Base-by-base conservation (phyloP, 1,140 invertebrate species). In the Cepaea nemoralis region DNA sequence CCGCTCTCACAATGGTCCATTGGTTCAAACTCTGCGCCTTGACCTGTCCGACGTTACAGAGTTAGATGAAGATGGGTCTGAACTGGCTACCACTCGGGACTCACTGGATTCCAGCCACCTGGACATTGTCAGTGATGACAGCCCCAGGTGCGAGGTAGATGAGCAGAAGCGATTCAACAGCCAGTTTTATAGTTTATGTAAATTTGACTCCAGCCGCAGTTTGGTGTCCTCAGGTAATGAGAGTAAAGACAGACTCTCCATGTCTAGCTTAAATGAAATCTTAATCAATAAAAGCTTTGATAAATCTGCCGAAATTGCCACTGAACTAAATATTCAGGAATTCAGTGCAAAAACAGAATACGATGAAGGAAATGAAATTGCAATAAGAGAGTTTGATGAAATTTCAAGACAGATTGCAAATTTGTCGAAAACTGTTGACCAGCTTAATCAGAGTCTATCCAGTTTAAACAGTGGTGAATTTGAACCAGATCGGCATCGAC, bases 341-440 rank as follows among this genome's bases (percentile, higher is more conserved):
- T 24, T 39, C 35, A 71, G 24, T 27, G 0, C 16, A 1, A n/a
- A 39, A 12, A 14, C 0, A 55, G 45, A 35, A 75, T 50, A 55
- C 35, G n/a, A 31, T 69, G 75, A 59, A 37, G 75, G 66, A 55
- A 74, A 82, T 48, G 37, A 82, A 39, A 74, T 69, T 33, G 82
- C 80, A 16, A 73, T 35, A 22, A 83, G 31, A 33, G 89, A 89
- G 77, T 89, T 89, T 88, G 89, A 89, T 76, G 81, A 86, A 67
- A 89, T 90, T 67, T 88, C 89, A 8, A 71, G 78, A 63, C 88
- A 90, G 71, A 86, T 90, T 80, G 87, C 86, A 50, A 85, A 76
- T 81, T 80, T 90, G 71, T 89, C 89, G 27, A 86, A 86, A 84
- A 90, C 88, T 27, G 89, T 90, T 19, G 87, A 87, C 81, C 86